phyloP scores from a whole-genome alignment of 2,888 invertebrate species.

The Megalurothrips usitatus region DNA sequence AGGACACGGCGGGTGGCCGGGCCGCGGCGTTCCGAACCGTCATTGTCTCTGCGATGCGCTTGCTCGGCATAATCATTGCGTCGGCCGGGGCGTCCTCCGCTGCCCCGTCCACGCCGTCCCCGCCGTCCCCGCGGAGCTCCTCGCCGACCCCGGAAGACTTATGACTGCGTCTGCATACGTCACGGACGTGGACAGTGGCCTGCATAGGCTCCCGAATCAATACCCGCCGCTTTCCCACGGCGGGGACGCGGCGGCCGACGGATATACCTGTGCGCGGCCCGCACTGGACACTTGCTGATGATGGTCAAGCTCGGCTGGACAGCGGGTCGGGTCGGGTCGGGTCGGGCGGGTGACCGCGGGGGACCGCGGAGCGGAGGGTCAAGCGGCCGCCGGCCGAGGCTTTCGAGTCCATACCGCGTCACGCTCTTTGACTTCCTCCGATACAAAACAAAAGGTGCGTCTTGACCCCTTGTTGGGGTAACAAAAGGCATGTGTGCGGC shows the following conservation, averaged over 20 bases:
- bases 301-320: conserved; percentile 20
- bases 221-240: neutral
- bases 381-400: neutral
- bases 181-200: neutral
- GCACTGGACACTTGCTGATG: neutral
- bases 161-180: neutral
- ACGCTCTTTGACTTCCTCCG: conserved; percentile 5
- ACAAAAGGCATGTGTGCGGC: neutral
- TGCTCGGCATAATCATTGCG: too few relatives aligned
- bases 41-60: too few relatives aligned
- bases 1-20: too few relatives aligned
- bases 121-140: neutral
- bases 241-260: neutral
- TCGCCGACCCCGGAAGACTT: conserved; percentile 1
- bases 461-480: conserved; percentile 11
- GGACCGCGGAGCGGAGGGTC: neutral
- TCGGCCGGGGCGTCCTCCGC: too few relatives aligned
- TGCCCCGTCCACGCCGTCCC: neutral
- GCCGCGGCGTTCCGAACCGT: too few relatives aligned
- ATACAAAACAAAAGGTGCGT: conserved; percentile 24
- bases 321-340: conserved; percentile 32
- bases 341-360: conserved; percentile 29
- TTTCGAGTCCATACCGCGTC: neutral
- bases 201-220: neutral
- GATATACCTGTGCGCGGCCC: neutral